Evolutionary conservation across 2,888 invertebrate genomes (phyloP).

Genomic region (Mechanitis messenoides): DNA sequence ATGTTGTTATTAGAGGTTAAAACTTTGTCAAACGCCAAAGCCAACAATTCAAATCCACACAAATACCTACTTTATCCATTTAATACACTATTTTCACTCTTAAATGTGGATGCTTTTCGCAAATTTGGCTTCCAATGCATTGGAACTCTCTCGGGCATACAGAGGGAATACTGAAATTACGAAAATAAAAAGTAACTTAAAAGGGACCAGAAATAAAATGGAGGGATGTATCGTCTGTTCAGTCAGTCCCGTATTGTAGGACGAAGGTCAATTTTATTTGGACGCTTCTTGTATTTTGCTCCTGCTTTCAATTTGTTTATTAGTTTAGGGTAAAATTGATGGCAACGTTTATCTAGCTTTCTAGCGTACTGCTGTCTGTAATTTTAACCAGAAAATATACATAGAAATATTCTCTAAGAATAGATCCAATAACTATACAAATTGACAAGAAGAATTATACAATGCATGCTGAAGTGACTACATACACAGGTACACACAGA

Average conservation of each 20-base stretch:
- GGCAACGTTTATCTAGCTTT: slow-evolving; percentile 27
- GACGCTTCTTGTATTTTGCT: slow-evolving; percentile 9
- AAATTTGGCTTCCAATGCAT: slow-evolving; percentile 77
- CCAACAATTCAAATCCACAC: slow-evolving; percentile 35
- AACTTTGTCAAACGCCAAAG: slow-evolving; percentile 34
- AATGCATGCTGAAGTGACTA: slow-evolving; percentile 66
- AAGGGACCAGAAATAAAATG: slow-evolving; percentile 34
- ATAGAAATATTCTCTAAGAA: slow-evolving; percentile 28
- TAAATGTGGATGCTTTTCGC: slow-evolving; percentile 75
- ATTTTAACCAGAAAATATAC: slow-evolving; percentile 25
- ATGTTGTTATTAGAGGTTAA: slow-evolving; percentile 42
- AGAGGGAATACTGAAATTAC: slow-evolving; percentile 74
- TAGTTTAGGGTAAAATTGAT: slow-evolving; percentile 9
- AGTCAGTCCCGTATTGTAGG: slow-evolving; percentile 14
- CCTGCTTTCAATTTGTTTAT: slow-evolving; percentile 8
- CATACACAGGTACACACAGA: slow-evolving; percentile 60
- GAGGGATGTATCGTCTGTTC: slow-evolving; percentile 18
- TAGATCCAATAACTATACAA: slow-evolving; percentile 30
- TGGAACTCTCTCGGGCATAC: slow-evolving; percentile 76
- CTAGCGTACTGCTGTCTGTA: slow-evolving; percentile 31
- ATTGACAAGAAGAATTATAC: slow-evolving; percentile 45
- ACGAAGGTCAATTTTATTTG: slow-evolving; percentile 1
- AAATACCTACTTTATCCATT: slow-evolving; percentile 74
- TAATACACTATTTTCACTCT: slow-evolving; percentile 77
- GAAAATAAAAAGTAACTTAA: slow-evolving; percentile 50